Evolutionary conservation across 64 coral and sea anemone species (phyloP).

Genomic region (Anthopleura sola): DNA sequence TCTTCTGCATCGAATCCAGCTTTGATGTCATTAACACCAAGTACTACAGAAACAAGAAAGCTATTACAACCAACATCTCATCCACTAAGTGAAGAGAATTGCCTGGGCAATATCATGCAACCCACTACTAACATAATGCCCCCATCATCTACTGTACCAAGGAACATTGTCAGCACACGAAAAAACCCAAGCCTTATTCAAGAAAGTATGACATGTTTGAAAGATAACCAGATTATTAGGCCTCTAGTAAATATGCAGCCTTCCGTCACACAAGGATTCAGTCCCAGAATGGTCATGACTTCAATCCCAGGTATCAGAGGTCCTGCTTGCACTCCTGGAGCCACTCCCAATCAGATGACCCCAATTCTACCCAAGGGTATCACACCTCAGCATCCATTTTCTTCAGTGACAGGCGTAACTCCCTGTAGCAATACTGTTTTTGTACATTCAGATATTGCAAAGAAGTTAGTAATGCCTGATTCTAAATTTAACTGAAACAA

Average conservation of each 20-base stretch:
- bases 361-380: constrained; percentile 14
- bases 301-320: not conserved
- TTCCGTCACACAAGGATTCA: not conserved
- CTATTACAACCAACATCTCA: not conserved
- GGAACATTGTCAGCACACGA: not conserved
- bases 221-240: not conserved
- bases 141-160: not conserved
- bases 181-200: not conserved
- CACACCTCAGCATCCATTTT: not conserved
- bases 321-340: not conserved
- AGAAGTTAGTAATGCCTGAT: constrained; percentile 18
- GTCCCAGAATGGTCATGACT: not conserved
- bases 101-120: constrained; percentile 4
- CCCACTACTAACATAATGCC: not conserved
- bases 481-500: not conserved
- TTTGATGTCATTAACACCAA: not conserved
- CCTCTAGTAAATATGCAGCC: not conserved
- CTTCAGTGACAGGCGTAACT: not conserved
- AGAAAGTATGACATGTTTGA: not conserved
- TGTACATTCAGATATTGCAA: constrained; percentile 11
- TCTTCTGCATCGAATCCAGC: not conserved
- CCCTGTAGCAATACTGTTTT: not conserved
- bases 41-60: not conserved
- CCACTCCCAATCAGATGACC: constrained; percentile 12
- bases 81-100: not conserved